A percentile compares a stretch with the other conserved stretches of the same genome.
These are phyloP conservation scores for Dicranocentrus wangi DNA, from an alignment of 2,888 invertebrate genomes.

Conservation along the genomic window DNA sequence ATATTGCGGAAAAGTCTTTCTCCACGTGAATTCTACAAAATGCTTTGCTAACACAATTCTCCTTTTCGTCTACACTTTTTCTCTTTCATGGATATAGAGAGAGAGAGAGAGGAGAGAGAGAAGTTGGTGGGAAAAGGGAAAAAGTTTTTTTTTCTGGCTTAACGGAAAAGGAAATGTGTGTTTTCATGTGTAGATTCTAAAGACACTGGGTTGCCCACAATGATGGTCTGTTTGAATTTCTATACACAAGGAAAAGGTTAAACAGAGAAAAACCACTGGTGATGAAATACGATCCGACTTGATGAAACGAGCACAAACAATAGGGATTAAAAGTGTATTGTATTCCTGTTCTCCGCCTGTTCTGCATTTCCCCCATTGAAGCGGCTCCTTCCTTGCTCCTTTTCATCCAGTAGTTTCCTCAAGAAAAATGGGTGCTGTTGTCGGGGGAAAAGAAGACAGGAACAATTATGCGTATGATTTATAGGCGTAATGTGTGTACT, in stretches of 20 bases:
- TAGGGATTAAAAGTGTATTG: constrained; percentile 10
- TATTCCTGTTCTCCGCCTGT: not conserved
- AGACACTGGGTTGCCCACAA: not conserved
- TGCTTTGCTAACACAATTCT: constrained; percentile 34
- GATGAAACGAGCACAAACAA: constrained; percentile 41
- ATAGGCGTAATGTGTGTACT: too few relatives aligned
- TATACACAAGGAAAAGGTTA: constrained; percentile 25
- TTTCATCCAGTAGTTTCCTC: too few relatives aligned
- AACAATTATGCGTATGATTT: too few relatives aligned
- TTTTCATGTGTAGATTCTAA: constrained; percentile 31
- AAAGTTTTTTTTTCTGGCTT: constrained; percentile 31
- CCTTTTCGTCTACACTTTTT: constrained; percentile 18
- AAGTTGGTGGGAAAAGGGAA: constrained; percentile 6
- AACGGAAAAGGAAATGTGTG: constrained; percentile 39
- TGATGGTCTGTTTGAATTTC: not conserved
- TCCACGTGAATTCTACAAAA: constrained; percentile 11
- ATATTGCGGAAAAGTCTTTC: not conserved
- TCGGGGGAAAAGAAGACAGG: too few relatives aligned
- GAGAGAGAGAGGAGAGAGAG: too few relatives aligned
- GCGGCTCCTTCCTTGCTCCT: too few relatives aligned
- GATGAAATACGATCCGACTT: constrained; percentile 38
- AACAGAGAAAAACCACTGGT: constrained; percentile 25
- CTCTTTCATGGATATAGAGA: too few relatives aligned
- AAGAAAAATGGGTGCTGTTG: too few relatives aligned
- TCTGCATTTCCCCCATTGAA: too few relatives aligned